phyloP scores from a whole-genome alignment of 2,888 invertebrate genomes.

The Ornithoptera alexandrae region DNA sequence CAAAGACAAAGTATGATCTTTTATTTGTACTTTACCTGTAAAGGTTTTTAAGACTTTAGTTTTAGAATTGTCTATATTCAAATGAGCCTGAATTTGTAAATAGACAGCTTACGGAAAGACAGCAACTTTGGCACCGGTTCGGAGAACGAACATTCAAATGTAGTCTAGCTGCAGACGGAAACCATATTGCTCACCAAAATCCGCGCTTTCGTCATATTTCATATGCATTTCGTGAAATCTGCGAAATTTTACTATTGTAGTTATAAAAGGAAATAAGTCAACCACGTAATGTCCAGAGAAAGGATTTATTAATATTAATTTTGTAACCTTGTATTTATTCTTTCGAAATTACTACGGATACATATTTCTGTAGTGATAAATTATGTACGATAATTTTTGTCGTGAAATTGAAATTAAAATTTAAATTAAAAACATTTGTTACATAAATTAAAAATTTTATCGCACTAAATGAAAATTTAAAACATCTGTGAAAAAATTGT shows the following conservation, averaged over 20 bases:
- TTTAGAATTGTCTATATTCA: background rate
- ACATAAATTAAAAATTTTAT: no score
- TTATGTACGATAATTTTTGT: no score
- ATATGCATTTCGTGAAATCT: slow-evolving; percentile 56
- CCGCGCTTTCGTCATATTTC: slow-evolving; percentile 58
- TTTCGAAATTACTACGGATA: no score
- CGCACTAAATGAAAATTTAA: no score
- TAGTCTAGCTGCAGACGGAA: slow-evolving; percentile 52
- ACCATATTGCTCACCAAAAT: slow-evolving; percentile 72
- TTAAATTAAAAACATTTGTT: no score
- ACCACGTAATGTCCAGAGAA: slow-evolving; percentile 1
- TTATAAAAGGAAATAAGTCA: slow-evolving; percentile 31
- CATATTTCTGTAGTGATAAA: no score
- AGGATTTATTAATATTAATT: background rate
- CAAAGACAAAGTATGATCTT: background rate
- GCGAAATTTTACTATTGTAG: slow-evolving; percentile 52
- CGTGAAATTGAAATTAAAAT: no score
- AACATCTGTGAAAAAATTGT: no score
- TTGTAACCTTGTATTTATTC: no score
- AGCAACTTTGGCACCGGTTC: slow-evolving; percentile 68
- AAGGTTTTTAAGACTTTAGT: background rate
- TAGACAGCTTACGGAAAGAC: slow-evolving; percentile 54
- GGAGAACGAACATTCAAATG: slow-evolving; percentile 54
- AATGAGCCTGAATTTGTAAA: slow-evolving; percentile 29
- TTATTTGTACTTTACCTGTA: background rate